Conservation (phyloP, 1,140 invertebrate genomes). For the Ladona fulva region DNA sequence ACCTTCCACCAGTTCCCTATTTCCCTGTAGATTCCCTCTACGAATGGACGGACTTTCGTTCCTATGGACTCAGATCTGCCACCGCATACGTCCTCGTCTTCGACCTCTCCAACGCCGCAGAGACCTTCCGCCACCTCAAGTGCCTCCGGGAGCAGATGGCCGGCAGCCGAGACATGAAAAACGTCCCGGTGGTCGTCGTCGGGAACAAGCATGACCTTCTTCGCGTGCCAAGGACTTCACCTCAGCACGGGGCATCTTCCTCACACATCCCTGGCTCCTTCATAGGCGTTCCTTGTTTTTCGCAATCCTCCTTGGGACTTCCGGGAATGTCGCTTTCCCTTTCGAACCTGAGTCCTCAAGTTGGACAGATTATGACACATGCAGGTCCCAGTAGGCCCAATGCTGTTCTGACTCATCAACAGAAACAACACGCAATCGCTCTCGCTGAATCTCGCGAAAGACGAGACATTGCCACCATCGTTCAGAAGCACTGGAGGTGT, state of each 20-base stretch:
- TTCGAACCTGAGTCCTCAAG: too few species aligned
- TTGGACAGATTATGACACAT: too few species aligned
- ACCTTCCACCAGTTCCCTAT: slow-evolving; percentile 75
- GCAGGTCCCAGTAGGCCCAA: too few species aligned
- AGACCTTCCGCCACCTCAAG: slow-evolving; percentile 81
- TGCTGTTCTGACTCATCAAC: background rate
- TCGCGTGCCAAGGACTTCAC: slow-evolving; percentile 16
- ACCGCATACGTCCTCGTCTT: slow-evolving; percentile 88
- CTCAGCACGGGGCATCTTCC: too few species aligned
- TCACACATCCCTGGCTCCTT: too few species aligned
- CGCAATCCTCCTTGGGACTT: too few species aligned
- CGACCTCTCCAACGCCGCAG: slow-evolving; percentile 74
- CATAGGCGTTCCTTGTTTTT: too few species aligned
- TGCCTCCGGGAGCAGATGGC: slow-evolving; percentile 84
- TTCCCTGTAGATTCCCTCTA: slow-evolving; percentile 73
- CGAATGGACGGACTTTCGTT: slow-evolving; percentile 68
- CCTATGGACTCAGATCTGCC: slow-evolving; percentile 75
- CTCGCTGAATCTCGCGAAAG: slow-evolving; percentile 26
- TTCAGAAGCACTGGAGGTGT: slow-evolving; percentile 91
- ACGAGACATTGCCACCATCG: slow-evolving; percentile 75
- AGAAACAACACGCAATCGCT: background rate
- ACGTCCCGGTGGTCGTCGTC: slow-evolving; percentile 82
- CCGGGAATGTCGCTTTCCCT: too few species aligned
- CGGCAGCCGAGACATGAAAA: slow-evolving; percentile 81
- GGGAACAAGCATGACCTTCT: slow-evolving; percentile 88